Base-by-base conservation (phyloP, 2,888 invertebrate species). In the Cotesia congregata region DNA sequence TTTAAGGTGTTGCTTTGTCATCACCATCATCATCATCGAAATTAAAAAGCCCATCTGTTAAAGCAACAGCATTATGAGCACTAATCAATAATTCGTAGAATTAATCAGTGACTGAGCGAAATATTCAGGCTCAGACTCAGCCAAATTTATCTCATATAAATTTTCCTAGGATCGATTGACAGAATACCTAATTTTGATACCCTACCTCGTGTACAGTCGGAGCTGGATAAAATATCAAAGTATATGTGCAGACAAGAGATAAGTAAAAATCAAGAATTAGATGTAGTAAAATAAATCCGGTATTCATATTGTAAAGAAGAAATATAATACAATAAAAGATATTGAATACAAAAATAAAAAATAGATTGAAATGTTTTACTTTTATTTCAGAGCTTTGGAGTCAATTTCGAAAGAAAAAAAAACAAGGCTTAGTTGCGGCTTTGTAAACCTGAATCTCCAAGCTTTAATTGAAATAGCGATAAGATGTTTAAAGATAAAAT, bases 341-440 rank as follows among this genome's bases (percentile, higher is more conserved):
- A 50, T 50, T 9, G 9, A 50, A 50, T 3, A 50, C 12, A 50
- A 50, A 50, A 50, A 50, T 50, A 50, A 50, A 50, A 50, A 12
- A 7, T 12, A 50, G 12, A 12, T 7, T 50, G 12, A 50, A 50
- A 50, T 9, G 12, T 50, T 50, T 50, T 50, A 30, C 50, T 50
- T 50, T 12, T 67, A 20, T 20, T 12, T 67, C 9, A 20, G 30
- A 64, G 67, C 67, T 50, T 4, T 30, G 12, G 30, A 5, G 67
- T 67, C 67, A 39, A 67, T 67, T 38, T 30, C 30, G 30, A 30
- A 67, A 67, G 67, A 20, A n/a, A 67, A 38, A 67, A n/a, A 39
- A 12, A 17, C 38, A 12, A 6, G 38, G 30, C 12, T 67, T 67
- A 20, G 30, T 38, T 50, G 50, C 12, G 12, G 67, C 20, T 39